These are phyloP conservation scores for Luehdorfia chinensis DNA, from an alignment of 1,140 invertebrate genomes.

Conservation along the genomic window DNA sequence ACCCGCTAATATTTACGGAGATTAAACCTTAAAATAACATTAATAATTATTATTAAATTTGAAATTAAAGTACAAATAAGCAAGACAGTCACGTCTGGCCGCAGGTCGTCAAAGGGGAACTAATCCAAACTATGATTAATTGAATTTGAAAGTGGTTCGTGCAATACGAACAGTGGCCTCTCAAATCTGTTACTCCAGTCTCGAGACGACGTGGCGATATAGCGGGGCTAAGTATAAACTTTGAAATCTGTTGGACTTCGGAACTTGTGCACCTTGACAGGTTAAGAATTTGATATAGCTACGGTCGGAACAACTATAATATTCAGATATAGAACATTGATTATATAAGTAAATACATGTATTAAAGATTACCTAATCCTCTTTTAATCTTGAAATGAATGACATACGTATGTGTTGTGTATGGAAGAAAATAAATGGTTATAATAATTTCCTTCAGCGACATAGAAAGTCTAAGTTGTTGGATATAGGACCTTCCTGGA, in stretches of 20 bases:
- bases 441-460: too few species aligned
- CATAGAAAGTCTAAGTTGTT: too few species aligned
- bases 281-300: conserved; percentile 37
- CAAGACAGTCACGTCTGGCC: conserved; percentile 61
- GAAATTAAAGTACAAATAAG: conserved; percentile 40
- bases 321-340: too few species aligned
- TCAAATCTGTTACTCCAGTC: conserved; percentile 63
- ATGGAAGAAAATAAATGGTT: too few species aligned
- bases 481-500: too few species aligned
- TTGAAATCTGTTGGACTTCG: conserved; percentile 38
- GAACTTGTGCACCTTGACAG: conserved; percentile 42
- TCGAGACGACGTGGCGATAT: conserved; percentile 24
- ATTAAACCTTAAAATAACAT: too few species aligned
- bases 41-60: conserved; percentile 24
- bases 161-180: conserved; percentile 38
- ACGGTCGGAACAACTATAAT: conserved; percentile 12
- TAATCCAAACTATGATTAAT: conserved; percentile 75
- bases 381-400: too few species aligned
- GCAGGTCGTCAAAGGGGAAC: conserved; percentile 64
- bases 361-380: too few species aligned
- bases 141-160: conserved; percentile 64
- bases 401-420: too few species aligned
- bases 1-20: too few species aligned
- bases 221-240: conserved; percentile 37
- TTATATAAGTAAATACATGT: too few species aligned